Conservation (phyloP, 2,888 invertebrate species). For the Mythimna impura region DNA sequence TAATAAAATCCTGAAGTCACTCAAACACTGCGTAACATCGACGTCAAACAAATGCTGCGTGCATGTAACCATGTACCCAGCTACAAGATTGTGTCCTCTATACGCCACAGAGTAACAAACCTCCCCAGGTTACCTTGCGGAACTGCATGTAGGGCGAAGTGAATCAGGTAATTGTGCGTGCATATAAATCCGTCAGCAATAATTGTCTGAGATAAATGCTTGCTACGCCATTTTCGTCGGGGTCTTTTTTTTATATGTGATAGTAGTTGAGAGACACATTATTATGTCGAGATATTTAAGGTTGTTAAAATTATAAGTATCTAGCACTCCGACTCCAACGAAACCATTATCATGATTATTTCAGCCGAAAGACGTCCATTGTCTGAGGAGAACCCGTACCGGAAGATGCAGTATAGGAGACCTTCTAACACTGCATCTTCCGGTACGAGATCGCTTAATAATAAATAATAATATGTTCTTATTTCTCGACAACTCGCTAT, state of each 20-base stretch:
- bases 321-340: neutral
- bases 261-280: neutral
- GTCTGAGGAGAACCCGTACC: no score
- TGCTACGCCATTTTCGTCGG: constrained; percentile 13
- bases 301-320: neutral
- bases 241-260: neutral
- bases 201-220: constrained; percentile 35
- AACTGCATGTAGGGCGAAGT: constrained; percentile 56
- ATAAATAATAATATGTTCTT: no score
- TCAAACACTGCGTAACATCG: constrained; percentile 5
- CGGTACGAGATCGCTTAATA: no score
- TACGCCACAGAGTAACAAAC: constrained; percentile 28
- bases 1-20: no score
- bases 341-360: no score
- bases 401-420: no score
- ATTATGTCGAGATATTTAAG: neutral
- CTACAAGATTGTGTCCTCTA: neutral
- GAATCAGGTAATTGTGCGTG: constrained; percentile 68
- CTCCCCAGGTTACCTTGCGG: constrained; percentile 17
- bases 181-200: constrained; percentile 65
- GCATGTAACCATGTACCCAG: neutral
- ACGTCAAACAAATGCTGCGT: neutral
- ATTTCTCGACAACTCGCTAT: constrained; percentile 1
- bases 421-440: no score
- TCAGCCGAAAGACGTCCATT: no score